Percentiles rank a stretch among this genome's conserved stretches.
Conservation (phyloP, 2,797 vertebrate genomes). For the Acestrorhynchus altus region DNA sequence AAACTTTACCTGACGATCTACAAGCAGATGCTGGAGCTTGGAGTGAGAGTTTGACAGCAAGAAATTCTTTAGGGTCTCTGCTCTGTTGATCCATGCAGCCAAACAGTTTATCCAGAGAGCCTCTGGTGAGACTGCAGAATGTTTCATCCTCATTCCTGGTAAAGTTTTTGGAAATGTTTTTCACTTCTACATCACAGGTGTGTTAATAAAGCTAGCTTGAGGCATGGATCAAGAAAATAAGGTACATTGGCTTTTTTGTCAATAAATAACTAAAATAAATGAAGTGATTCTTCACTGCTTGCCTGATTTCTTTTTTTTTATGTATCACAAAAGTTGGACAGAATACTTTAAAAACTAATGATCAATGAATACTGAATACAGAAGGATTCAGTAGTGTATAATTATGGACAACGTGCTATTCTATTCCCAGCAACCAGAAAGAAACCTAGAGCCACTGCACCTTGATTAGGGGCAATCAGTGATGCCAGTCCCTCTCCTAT, state of each 20-base stretch:
- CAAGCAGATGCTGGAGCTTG: background rate
- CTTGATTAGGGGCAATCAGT: no score
- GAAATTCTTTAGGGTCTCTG: background rate
- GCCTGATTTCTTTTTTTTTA: background rate
- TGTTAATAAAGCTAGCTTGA: background rate
- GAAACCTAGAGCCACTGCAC: no score
- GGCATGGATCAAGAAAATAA: background rate
- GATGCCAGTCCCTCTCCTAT: no score
- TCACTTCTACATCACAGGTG: background rate
- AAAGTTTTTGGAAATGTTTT: slow-evolving; percentile 1
- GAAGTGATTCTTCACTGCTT: background rate
- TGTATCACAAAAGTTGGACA: background rate
- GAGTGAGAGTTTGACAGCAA: background rate
- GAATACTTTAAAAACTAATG: no score
- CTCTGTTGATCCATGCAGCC: slow-evolving; percentile 15
- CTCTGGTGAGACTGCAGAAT: background rate
- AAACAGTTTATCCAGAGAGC: slow-evolving; percentile 5
- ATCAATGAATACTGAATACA: no score
- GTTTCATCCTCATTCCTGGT: background rate
- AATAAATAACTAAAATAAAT: background rate
- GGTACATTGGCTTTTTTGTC: background rate
- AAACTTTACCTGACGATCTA: background rate
- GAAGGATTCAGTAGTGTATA: no score
- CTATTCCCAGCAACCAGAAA: no score
- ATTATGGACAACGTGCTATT: no score